Base-by-base conservation (phyloP, 2,113 vertebrate genomes). In the Thymallus thymallus region DNA sequence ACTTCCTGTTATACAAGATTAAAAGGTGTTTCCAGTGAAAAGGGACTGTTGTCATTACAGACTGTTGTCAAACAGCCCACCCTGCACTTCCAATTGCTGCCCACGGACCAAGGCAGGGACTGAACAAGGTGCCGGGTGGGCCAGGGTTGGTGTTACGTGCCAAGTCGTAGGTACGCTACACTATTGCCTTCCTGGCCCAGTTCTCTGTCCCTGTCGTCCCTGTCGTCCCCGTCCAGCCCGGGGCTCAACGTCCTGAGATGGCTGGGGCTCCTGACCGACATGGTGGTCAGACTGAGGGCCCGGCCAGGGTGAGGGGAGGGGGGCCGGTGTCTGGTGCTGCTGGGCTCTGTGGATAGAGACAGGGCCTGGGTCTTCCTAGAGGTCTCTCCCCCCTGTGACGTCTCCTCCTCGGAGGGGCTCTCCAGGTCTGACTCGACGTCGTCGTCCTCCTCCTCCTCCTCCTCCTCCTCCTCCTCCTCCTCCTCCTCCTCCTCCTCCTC, bases 391-490 rank as follows among this genome's bases (percentile, higher is more conserved):
- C 9, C 35, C 35, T 12, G 35, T 41, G 35, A 12, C 35, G 1
- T 41, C 35, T 93, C 92, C 23, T 93, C 93, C 0, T 95, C 94
- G 26, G 88, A 45, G 18, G 92, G 91, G 77, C 91, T 95, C 66
- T 93, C 91, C 0, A 87, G 80, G 72, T 94, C 95, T 0, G 88
- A 90, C 0, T 94, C 94, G 29, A 41, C 9, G 9, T 41, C 9
- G 35, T 9, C 29, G 0, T 3, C 29, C 29, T 29, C 29, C 29
- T 29, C 89, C 29, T 91, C 90, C 60, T 93, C 92, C 79, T 96
- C 93, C 86, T 91, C 90, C 60, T 93, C 92, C 79, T 96, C 93
- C 35, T 93, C 92, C 23, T 93, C 93, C 0, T 95, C 94, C 66
- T 93, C 91, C 0, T 29, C 26, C 26, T 29, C 35, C 35, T 41